These are phyloP conservation scores for Lysandra bellargus DNA, from an alignment of 2,888 invertebrate genomes.

Conservation along the genomic window DNA sequence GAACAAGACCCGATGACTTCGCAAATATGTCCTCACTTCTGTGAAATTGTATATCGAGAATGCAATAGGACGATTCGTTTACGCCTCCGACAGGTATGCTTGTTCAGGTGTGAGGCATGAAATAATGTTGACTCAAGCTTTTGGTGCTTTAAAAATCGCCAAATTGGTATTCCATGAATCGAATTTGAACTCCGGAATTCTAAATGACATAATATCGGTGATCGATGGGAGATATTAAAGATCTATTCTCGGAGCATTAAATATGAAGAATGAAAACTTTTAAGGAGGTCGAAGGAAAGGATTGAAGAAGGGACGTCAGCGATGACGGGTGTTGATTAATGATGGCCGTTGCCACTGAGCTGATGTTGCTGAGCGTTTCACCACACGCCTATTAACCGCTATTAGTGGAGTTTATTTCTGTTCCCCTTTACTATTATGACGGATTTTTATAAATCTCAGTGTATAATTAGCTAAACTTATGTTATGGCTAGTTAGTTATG, in stretches of 20 bases:
- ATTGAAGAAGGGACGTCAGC: slow-evolving; percentile 1
- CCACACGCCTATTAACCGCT: slow-evolving; percentile 48
- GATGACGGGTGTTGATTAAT: slow-evolving; percentile 44
- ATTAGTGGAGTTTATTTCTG: slow-evolving; percentile 51
- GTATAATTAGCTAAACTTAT: slow-evolving; percentile 14
- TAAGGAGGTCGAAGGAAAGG: background rate
- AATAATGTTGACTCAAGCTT: background rate
- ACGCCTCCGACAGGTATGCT: background rate
- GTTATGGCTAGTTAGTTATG: slow-evolving; percentile 11
- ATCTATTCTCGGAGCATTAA: background rate
- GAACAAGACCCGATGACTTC: background rate
- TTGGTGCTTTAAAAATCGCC: background rate
- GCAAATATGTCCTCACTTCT: slow-evolving; percentile 8
- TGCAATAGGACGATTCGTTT: background rate
- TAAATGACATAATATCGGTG: slow-evolving; percentile 4
- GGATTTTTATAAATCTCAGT: background rate
- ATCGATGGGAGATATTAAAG: background rate
- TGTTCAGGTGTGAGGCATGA: slow-evolving; percentile 1
- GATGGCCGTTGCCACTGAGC: slow-evolving; percentile 45
- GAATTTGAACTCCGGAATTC: background rate
- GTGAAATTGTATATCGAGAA: slow-evolving; percentile 12
- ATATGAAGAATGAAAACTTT: background rate
- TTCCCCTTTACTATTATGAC: slow-evolving; percentile 27
- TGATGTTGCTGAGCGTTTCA: background rate
- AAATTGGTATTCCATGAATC: background rate